phyloP scores from a whole-genome alignment of 2,113 vertebrate genomes.

The Actinemys pallida region DNA sequence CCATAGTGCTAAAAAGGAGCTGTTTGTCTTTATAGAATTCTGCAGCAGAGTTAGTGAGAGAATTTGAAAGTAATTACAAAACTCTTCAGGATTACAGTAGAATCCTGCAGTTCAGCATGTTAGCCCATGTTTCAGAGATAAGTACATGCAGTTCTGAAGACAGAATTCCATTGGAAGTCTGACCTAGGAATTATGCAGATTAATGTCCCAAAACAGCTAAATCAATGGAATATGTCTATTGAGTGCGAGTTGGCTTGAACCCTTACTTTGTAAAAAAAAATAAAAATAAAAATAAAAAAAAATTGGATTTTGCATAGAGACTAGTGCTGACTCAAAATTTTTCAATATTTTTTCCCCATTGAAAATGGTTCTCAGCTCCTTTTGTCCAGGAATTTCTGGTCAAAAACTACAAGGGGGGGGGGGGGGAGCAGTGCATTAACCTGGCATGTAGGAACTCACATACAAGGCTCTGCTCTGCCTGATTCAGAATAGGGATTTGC shows the following conservation, averaged over 20 bases:
- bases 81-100: not conserved
- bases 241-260: fast-evolving
- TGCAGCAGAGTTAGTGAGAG: fast-evolving
- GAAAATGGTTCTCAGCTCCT: not conserved
- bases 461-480: not conserved
- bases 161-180: not conserved
- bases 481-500: not conserved
- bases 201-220: fast-evolving
- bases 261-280: fast-evolving
- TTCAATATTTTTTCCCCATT: not conserved
- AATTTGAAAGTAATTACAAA: not conserved
- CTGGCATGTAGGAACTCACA: not conserved
- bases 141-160: fast-evolving
- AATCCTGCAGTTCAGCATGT: not conserved
- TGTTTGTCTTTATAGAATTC: fast-evolving
- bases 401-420: not conserved
- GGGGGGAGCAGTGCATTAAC: not conserved
- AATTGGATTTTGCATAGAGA: not conserved
- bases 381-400: not conserved
- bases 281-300: not conserved
- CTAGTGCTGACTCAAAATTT: not conserved
- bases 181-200: fast-evolving
- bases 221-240: not conserved
- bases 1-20: fast-evolving
- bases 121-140: fast-evolving